Percentiles rank a stretch among this genome's conserved stretches.
These are phyloP conservation scores for Todiramphus chloris DNA, from an alignment of 2,113 vertebrate species.

Conservation along the genomic window DNA sequence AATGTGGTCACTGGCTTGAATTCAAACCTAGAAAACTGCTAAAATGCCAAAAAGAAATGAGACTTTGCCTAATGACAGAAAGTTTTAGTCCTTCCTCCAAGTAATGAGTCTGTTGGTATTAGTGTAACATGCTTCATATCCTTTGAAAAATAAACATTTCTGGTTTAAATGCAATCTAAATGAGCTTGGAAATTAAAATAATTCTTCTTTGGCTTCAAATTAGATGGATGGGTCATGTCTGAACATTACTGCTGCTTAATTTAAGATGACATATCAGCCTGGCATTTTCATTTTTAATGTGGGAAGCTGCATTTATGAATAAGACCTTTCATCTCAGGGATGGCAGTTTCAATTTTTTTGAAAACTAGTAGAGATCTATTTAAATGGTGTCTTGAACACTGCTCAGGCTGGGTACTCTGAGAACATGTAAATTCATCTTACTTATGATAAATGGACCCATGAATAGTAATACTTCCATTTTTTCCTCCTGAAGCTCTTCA, in stretches of 20 bases:
- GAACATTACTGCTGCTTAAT: constrained; percentile 49
- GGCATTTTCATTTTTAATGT: constrained; percentile 53
- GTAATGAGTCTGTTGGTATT: not conserved
- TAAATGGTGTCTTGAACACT: not conserved
- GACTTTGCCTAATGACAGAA: not conserved
- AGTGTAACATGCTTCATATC: not conserved
- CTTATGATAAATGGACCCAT: constrained; percentile 4
- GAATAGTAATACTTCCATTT: not conserved
- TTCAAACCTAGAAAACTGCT: not conserved
- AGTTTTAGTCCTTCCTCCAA: not conserved
- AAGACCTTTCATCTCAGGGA: constrained; percentile 24
- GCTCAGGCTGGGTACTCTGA: not conserved
- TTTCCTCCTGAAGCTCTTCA: not conserved
- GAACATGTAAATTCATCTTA: constrained; percentile 17
- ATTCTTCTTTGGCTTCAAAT: constrained; percentile 45
- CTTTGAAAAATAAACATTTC: constrained; percentile 50
- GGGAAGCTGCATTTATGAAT: constrained; percentile 29
- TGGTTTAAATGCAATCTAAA: constrained; percentile 44
- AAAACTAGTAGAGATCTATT: not conserved
- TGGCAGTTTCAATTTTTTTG: not conserved
- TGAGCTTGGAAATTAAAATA: constrained; percentile 38
- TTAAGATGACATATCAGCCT: constrained; percentile 39
- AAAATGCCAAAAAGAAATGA: not conserved
- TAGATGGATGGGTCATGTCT: constrained; percentile 37
- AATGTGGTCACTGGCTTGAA: not conserved